These are phyloP conservation scores for Urocolius indicus DNA, from an alignment of 2,113 vertebrate species.

Conservation along the genomic window DNA sequence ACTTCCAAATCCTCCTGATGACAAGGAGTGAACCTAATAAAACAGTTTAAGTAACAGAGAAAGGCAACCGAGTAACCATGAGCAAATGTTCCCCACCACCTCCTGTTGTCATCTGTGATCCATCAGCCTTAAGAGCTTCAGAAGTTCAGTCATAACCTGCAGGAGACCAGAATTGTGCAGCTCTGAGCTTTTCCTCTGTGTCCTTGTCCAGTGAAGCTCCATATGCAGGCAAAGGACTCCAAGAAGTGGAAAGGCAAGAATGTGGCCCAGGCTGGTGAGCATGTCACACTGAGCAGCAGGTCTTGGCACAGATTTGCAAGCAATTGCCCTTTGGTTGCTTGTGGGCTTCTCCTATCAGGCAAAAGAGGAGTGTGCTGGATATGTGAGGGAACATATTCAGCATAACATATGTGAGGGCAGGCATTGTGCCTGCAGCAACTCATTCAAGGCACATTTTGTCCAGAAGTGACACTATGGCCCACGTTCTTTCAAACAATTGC, in stretches of 20 bases:
- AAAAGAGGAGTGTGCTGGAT: not conserved
- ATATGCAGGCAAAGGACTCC: not conserved
- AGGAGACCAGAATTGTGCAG: not conserved
- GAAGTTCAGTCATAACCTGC: not conserved
- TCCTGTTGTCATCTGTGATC: not conserved
- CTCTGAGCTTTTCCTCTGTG: not conserved
- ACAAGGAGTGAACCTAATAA: not conserved
- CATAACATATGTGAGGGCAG: not conserved
- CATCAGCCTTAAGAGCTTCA: not conserved
- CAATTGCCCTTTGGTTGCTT: not conserved
- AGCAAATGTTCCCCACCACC: not conserved
- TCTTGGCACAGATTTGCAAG: not conserved
- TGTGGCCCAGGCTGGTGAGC: not conserved
- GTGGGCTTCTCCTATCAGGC: not conserved
- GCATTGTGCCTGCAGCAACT: not conserved
- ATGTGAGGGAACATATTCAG: not conserved
- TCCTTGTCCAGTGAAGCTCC: not conserved
- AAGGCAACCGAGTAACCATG: not conserved
- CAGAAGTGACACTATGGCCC: not conserved
- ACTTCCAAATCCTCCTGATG: conserved; percentile 8
- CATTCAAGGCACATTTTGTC: not conserved
- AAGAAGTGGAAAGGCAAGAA: not conserved
- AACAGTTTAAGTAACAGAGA: not conserved
- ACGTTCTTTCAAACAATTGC: not conserved
- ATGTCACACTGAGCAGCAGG: not conserved